Evolutionary conservation across 2,797 vertebrate genomes (phyloP).

Genomic region (Notoglanidium macrostoma): DNA sequence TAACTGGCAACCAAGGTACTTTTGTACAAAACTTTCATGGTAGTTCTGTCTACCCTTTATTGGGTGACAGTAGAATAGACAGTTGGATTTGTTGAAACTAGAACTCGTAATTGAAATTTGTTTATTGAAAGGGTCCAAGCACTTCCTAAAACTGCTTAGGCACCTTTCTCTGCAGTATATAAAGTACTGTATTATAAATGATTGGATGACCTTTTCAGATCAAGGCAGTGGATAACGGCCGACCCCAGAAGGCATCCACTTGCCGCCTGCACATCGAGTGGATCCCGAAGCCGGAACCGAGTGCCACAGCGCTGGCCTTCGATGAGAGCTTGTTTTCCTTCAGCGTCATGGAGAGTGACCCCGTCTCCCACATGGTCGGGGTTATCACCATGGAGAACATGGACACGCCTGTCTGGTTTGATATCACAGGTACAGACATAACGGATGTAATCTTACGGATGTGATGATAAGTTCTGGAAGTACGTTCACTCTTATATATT

Average conservation of each 20-base stretch:
- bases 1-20: neutral
- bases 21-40: neutral
- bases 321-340: conserved; percentile 90
- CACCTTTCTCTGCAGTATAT: neutral
- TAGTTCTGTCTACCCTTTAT: neutral
- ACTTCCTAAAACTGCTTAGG: neutral
- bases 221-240: conserved; percentile 97
- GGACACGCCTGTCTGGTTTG: conserved; percentile 90
- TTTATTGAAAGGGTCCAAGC: neutral
- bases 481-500: neutral
- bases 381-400: conserved; percentile 88
- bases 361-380: conserved; percentile 95
- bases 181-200: neutral
- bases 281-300: conserved; percentile 86
- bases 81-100: neutral
- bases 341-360: conserved; percentile 96
- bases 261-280: conserved; percentile 95
- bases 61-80: neutral
- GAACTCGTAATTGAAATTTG: neutral
- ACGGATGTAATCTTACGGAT: too few relatives aligned
- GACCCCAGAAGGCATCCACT: conserved; percentile 92
- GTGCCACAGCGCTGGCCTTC: conserved; percentile 80
- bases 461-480: neutral
- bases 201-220: conserved; percentile 74
- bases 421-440: conserved; percentile 87